phyloP scores from a whole-genome alignment of 2,113 vertebrate species.

The Bubo bubo region DNA sequence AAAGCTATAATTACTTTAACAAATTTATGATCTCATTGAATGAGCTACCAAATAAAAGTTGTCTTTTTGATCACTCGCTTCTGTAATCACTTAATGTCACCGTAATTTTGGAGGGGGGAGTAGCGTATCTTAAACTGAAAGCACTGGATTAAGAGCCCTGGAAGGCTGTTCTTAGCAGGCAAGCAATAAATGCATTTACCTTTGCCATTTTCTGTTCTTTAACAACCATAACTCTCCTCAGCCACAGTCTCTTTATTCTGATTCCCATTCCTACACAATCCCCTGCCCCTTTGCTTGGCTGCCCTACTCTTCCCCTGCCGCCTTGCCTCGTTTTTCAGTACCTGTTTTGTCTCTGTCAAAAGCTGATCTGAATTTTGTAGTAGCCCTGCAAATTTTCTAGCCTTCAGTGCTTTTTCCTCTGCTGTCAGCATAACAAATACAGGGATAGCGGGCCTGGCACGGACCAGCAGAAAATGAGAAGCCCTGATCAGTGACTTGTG shows the following conservation, averaged over 20 bases:
- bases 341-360: background rate
- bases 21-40: background rate
- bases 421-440: background rate
- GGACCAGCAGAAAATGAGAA: background rate
- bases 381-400: background rate
- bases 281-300: background rate
- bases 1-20: background rate
- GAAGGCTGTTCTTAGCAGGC: background rate
- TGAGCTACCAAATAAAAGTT: background rate
- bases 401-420: background rate
- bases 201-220: background rate
- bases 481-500: background rate
- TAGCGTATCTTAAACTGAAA: fast-evolving
- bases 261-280: background rate
- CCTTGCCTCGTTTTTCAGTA: background rate
- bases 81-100: background rate
- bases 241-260: background rate
- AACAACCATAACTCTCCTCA: too few species aligned
- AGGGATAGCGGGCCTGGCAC: background rate
- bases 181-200: background rate
- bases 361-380: background rate
- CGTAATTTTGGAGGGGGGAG: background rate
- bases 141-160: background rate
- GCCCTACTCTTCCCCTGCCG: background rate
- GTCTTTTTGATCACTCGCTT: background rate